A percentile compares a stretch with the other conserved stretches of the same genome.
phyloP scores from a whole-genome alignment of 2,888 invertebrate genomes.

The Dynastes tityus region DNA sequence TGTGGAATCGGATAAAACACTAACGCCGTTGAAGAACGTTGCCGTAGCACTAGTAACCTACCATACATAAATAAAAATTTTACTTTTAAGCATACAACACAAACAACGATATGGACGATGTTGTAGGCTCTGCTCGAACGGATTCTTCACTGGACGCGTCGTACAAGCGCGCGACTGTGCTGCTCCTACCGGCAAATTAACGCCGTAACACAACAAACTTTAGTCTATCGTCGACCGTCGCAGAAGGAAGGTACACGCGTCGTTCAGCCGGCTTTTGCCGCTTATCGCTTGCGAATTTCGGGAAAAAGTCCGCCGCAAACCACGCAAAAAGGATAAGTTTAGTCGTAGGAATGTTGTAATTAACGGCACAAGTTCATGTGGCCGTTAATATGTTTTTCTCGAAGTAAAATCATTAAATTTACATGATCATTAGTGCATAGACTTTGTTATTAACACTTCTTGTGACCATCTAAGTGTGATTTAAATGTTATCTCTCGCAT shows the following conservation, averaged over 20 bases:
- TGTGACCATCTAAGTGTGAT: background rate
- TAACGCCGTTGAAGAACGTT: background rate
- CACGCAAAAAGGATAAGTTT: background rate
- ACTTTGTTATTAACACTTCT: constrained; percentile 8
- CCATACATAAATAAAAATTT: constrained; percentile 46
- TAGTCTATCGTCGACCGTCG: constrained; percentile 54
- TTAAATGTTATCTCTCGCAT: background rate
- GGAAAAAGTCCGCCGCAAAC: constrained; percentile 12
- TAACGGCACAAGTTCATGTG: background rate
- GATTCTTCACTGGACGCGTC: background rate
- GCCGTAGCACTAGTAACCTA: constrained; percentile 43
- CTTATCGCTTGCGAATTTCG: constrained; percentile 28
- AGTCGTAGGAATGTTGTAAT: background rate
- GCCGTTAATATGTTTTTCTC: background rate
- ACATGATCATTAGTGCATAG: background rate
- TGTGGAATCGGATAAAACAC: constrained; percentile 3
- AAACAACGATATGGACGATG: background rate
- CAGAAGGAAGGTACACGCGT: constrained; percentile 43
- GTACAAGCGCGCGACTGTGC: constrained; percentile 35
- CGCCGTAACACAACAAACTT: constrained; percentile 53
- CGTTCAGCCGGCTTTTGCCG: constrained; percentile 18
- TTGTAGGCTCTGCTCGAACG: background rate
- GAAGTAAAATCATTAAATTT: background rate
- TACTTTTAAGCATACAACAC: constrained; percentile 34
- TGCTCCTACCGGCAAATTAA: constrained; percentile 53